Base-by-base conservation (phyloP, 2,797 vertebrate genomes). In the Eulemur mongoz region DNA sequence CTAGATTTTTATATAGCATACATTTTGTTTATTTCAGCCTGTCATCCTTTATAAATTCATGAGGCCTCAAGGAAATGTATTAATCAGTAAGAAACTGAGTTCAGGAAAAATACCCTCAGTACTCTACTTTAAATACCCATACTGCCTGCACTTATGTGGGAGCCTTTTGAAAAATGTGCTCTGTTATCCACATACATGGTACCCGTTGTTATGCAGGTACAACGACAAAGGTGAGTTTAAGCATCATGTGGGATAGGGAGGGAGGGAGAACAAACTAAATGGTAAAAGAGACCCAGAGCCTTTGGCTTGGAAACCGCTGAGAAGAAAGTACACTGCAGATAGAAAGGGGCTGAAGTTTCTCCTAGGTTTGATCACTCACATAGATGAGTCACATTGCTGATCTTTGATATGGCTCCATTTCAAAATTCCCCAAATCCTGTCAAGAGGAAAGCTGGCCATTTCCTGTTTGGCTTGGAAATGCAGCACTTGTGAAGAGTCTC, bases 391-490 rank as follows among this genome's bases (percentile, higher is more conserved):
- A 84, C 52, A 12, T 30, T 59, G 43, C 43, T 91, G 75, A 27
- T 69, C 32, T 82, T 67, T 93, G 63, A 87, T 84, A 38, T 32
- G 84, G 78, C 52, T 80, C 48, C 57, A 38, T 83, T 96, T 92
- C 82, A 93, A 10, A 93, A 95, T 91, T 94, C 54, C 52, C 84
- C 52, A 92, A 73, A 95, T 89, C 82, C 86, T 90, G 73, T 81
- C 73, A 78, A 25, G 43, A 92, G 83, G 89, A 82, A 89, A 72
- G 61, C n/a, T 43, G 30, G 11, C 83, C 17, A 65, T 48, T 96
- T 97, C 86, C 83, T 95, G 35, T 89, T 83, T 73, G 45, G 57
- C 61, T 81, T 95, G 40, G 54, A 78, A 88, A 35, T 35, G n/a
- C 27, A 84, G 52, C 69, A 0, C 67, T 59, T 52, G 38, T 22